Conservation (phyloP, 2,888 invertebrate species). For the Cenopis cana region DNA sequence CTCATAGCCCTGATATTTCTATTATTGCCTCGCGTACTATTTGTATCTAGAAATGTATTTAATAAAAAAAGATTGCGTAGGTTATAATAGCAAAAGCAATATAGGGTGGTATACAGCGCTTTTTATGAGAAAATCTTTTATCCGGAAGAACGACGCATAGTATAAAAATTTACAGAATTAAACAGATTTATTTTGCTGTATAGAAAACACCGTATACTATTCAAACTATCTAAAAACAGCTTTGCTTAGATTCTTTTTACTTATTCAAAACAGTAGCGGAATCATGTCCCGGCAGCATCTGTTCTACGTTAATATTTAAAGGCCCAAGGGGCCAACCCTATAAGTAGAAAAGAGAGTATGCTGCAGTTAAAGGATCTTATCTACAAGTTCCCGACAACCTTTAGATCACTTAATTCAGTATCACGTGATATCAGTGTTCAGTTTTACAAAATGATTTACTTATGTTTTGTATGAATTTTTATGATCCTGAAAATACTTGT, state of each 20-base stretch:
- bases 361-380: conserved; percentile 1
- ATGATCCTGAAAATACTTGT: neutral
- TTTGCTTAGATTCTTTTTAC: conserved; percentile 2
- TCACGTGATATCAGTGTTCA: neutral
- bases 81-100: too few species aligned
- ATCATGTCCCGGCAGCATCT: conserved; percentile 30
- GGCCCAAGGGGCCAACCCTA: conserved; percentile 4
- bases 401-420: neutral
- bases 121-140: too few species aligned
- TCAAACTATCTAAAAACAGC: neutral
- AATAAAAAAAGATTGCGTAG: too few species aligned
- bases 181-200: too few species aligned
- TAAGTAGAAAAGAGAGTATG: neutral
- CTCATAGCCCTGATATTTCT: too few species aligned
- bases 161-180: too few species aligned
- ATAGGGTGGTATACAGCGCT: too few species aligned
- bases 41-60: too few species aligned
- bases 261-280: conserved; percentile 23
- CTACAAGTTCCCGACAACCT: neutral
- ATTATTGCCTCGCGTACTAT: too few species aligned
- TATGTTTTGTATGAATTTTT: neutral
- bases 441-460: neutral
- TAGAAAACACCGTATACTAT: neutral
- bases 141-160: too few species aligned
- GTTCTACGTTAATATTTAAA: conserved; percentile 40